Conservation (phyloP, 1,140 invertebrate genomes). For the Andrena cerasifolii region DNA sequence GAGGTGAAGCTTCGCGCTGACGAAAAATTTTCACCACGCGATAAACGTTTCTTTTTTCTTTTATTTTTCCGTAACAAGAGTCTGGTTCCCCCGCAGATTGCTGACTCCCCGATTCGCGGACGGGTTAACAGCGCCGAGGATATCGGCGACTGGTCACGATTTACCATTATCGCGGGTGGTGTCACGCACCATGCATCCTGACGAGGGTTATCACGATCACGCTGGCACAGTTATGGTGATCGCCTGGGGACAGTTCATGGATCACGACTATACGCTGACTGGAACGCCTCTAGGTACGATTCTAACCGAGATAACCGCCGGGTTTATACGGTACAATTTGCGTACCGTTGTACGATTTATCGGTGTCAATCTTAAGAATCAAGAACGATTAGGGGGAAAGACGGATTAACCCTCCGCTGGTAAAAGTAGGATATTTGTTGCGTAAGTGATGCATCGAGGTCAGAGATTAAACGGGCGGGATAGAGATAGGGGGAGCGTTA, state of each 20-base stretch:
- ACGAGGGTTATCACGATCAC: constrained; percentile 95
- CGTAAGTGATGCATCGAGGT: neutral
- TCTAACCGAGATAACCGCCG: neutral
- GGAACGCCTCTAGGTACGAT: constrained; percentile 90
- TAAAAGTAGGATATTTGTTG: neutral
- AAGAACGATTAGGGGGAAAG: neutral
- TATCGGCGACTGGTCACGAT: constrained; percentile 88
- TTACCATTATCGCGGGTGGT: constrained; percentile 92
- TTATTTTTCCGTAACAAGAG: neutral
- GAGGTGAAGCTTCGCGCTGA: constrained; percentile 82
- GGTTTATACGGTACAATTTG: neutral
- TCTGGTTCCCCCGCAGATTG: constrained; percentile 81
- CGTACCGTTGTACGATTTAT: neutral
- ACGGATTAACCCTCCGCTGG: neutral
- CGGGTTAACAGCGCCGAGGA: constrained; percentile 91
- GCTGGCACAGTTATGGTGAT: constrained; percentile 97
- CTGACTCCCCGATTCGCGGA: constrained; percentile 91
- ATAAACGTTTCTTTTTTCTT: neutral
- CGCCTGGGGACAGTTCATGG: constrained; percentile 97
- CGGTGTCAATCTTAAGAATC: neutral
- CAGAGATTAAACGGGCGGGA: neutral
- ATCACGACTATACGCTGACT: constrained; percentile 95
- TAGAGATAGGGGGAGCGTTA: too few species aligned
- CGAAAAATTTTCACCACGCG: neutral
- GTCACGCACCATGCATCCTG: constrained; percentile 94